phyloP scores from a whole-genome alignment of 2,113 vertebrate genomes.

The Peucedramus taeniatus region DNA sequence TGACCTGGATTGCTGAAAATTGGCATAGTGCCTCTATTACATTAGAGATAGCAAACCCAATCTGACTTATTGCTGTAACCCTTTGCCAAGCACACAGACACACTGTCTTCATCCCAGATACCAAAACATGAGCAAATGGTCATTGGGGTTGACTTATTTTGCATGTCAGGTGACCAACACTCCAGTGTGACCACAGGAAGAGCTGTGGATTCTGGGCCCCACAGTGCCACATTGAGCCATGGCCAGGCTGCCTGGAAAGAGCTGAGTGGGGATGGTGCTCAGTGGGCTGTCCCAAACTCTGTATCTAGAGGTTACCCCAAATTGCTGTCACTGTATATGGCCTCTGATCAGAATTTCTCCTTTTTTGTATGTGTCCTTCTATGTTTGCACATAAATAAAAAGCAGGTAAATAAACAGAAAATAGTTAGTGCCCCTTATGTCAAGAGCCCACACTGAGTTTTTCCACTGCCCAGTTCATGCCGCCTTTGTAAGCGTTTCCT shows the following conservation, averaged over 20 bases:
- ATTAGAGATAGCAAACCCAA: slow-evolving; percentile 25
- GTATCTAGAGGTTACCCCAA: not conserved
- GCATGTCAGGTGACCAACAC: not conserved
- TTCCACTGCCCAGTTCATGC: not conserved
- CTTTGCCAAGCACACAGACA: not conserved
- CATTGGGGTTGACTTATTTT: not conserved
- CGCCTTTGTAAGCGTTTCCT: not conserved
- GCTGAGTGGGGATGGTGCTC: not conserved
- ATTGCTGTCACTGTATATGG: not conserved
- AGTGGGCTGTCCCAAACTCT: not conserved
- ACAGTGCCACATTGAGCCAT: not conserved
- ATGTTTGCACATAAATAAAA: not conserved
- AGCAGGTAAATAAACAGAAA: not conserved
- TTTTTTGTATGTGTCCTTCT: not conserved
- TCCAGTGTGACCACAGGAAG: not conserved
- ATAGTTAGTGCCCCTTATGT: not conserved
- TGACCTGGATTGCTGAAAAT: not conserved
- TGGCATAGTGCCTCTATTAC: slow-evolving; percentile 19
- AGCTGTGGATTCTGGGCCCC: not conserved
- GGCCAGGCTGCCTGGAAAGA: not conserved
- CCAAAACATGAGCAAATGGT: accelerated
- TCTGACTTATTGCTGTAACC: not conserved
- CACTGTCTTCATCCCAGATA: not conserved
- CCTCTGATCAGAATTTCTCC: not conserved
- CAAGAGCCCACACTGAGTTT: not conserved